Conservation (phyloP, 2,888 invertebrate genomes). For the Campaea margaritaria region DNA sequence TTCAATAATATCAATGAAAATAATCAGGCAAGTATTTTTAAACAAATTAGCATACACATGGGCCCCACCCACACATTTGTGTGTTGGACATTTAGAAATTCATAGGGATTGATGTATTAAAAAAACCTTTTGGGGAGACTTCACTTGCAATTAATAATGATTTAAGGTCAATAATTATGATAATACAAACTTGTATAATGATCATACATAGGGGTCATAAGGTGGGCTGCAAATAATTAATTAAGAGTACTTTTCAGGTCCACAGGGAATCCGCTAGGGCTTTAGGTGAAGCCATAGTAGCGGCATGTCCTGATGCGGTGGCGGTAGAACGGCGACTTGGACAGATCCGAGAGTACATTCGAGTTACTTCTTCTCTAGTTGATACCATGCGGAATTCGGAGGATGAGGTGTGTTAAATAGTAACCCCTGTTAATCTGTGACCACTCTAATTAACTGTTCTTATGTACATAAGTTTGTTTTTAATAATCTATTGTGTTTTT, state of each 20-base stretch:
- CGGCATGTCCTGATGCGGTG: conserved; percentile 86
- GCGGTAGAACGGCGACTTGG: conserved; percentile 89
- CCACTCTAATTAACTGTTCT: not conserved
- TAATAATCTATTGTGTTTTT: conserved; percentile 17
- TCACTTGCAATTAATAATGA: too few species aligned
- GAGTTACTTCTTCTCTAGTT: conserved; percentile 88
- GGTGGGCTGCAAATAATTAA: too few species aligned
- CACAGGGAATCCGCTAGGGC: conserved; percentile 77
- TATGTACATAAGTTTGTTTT: not conserved
- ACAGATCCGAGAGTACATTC: conserved; percentile 90
- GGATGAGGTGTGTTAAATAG: conserved; percentile 84
- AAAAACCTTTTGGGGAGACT: too few species aligned
- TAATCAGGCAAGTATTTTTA: conserved; percentile 65
- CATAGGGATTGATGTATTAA: too few species aligned
- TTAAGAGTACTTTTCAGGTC: conserved; percentile 48
- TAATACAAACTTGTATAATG: too few species aligned
- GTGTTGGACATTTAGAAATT: too few species aligned
- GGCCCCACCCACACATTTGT: not conserved
- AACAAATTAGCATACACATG: not conserved
- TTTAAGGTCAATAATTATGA: too few species aligned
- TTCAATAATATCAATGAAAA: conserved; percentile 76
- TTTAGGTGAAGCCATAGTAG: conserved; percentile 78
- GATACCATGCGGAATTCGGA: conserved; percentile 88
- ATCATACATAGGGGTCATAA: too few species aligned
- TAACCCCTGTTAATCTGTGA: not conserved